phyloP scores from a whole-genome alignment of 2,888 invertebrate genomes.

The Luffia ferchaultella region DNA sequence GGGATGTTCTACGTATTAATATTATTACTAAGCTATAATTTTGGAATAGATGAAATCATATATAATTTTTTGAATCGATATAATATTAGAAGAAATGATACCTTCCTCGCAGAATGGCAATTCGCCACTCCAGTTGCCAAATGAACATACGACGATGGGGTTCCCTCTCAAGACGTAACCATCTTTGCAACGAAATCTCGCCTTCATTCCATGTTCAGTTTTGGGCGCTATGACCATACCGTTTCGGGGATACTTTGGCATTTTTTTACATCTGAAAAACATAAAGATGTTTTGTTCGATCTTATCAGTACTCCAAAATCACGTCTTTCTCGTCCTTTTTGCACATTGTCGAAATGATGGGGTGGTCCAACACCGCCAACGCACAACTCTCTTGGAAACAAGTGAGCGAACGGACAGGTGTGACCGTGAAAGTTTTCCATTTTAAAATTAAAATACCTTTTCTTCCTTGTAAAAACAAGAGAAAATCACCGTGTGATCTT shows the following conservation, averaged over 20 bases:
- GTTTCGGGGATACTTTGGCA: conserved; percentile 87
- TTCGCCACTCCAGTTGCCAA: conserved; percentile 94
- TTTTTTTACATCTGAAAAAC: conserved; percentile 74
- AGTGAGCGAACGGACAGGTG: too few species aligned
- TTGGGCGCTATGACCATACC: conserved; percentile 98
- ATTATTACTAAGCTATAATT: too few species aligned
- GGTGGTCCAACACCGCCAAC: too few species aligned
- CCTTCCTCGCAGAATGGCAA: conserved; percentile 86
- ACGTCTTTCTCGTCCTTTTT: not conserved
- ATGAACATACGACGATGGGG: conserved; percentile 86
- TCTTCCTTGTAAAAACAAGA: too few species aligned
- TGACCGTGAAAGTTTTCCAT: too few species aligned
- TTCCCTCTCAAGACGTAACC: conserved; percentile 86
- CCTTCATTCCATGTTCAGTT: conserved; percentile 94
- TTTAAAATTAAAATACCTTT: too few species aligned
- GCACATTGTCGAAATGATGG: not conserved
- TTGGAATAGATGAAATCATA: too few species aligned
- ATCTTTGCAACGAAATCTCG: conserved; percentile 92
- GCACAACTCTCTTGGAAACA: too few species aligned
- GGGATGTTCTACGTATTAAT: too few species aligned
- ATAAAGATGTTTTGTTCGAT: not conserved
- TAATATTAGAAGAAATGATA: too few species aligned
- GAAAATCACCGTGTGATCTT: too few species aligned
- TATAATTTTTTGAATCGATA: too few species aligned
- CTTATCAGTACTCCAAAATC: not conserved